phyloP scores from a whole-genome alignment of 2,888 invertebrate genomes.

The Acleris emargana region DNA sequence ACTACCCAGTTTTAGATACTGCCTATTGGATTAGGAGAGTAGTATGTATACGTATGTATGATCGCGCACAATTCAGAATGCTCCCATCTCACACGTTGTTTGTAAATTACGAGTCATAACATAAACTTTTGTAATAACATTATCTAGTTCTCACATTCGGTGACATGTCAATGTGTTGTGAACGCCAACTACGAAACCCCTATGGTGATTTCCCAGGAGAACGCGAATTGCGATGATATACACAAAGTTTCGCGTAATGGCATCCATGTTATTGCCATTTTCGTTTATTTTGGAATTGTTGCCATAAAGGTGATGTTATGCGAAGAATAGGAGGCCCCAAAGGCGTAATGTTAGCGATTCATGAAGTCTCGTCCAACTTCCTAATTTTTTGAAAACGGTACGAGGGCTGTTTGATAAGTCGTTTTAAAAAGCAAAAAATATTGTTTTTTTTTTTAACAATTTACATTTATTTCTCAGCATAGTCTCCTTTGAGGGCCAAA shows the following conservation, averaged over 20 bases:
- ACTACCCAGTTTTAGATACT: too few species aligned
- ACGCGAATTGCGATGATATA: constrained; percentile 22
- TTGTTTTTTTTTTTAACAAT: too few species aligned
- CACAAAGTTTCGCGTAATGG: constrained; percentile 27
- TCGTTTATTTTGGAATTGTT: constrained; percentile 2
- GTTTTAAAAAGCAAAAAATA: too few species aligned
- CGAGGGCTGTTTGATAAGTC: too few species aligned
- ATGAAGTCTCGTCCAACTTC: too few species aligned
- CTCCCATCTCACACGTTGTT: constrained; percentile 11
- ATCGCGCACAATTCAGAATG: not conserved
- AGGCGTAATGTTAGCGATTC: too few species aligned
- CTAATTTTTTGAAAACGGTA: too few species aligned
- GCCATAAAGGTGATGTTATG: not conserved
- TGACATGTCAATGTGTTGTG: constrained; percentile 29
- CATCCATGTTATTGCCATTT: constrained; percentile 15
- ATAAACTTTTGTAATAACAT: constrained; percentile 30
- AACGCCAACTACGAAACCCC: constrained; percentile 14
- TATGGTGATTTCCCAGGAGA: constrained; percentile 30
- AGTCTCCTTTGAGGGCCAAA: too few species aligned
- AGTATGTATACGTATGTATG: too few species aligned
- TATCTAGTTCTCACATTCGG: constrained; percentile 16
- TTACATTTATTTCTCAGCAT: too few species aligned
- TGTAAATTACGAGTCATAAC: constrained; percentile 26
- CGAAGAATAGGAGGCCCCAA: too few species aligned
- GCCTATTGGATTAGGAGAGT: too few species aligned